These are phyloP conservation scores for Leptinotarsa lineolata DNA, from an alignment of 1,140 invertebrate species.

Conservation along the genomic window DNA sequence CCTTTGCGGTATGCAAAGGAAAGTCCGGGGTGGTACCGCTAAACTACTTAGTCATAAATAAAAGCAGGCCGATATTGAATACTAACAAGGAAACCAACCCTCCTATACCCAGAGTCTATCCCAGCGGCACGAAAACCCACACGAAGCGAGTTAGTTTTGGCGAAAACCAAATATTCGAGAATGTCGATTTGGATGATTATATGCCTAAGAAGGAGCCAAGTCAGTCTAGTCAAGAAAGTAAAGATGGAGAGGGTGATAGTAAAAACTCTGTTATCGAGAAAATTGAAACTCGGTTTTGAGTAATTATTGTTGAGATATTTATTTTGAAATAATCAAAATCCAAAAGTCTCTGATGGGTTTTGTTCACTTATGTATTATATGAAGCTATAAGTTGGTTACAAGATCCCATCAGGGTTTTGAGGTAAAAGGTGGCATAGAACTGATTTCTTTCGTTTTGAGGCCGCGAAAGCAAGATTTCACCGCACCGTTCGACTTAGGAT, in stretches of 20 bases:
- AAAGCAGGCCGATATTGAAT: constrained; percentile 31
- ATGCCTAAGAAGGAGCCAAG: constrained; percentile 18
- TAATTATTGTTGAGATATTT: not conserved
- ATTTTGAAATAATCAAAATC: too few species aligned
- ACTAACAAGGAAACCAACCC: constrained; percentile 15
- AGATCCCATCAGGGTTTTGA: too few species aligned
- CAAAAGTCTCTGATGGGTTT: too few species aligned
- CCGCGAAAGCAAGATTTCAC: too few species aligned
- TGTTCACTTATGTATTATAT: too few species aligned
- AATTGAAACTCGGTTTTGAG: not conserved
- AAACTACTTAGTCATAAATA: constrained; percentile 70
- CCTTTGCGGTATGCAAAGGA: constrained; percentile 71
- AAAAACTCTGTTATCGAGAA: not conserved
- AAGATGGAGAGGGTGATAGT: constrained; percentile 7
- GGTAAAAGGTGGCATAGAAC: too few species aligned
- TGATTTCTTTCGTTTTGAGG: too few species aligned
- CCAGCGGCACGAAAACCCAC: constrained; percentile 37
- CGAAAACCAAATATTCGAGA: constrained; percentile 35
- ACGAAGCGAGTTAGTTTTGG: constrained; percentile 54
- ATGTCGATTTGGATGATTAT: constrained; percentile 25
- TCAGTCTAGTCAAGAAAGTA: constrained; percentile 16
- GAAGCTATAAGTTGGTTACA: too few species aligned
- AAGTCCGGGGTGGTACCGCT: constrained; percentile 75
- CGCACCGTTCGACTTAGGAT: too few species aligned
- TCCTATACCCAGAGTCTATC: constrained; percentile 30